These are phyloP conservation scores for Zonotrichia albicollis DNA, from an alignment of 2,797 vertebrate genomes.

Conservation along the genomic window DNA sequence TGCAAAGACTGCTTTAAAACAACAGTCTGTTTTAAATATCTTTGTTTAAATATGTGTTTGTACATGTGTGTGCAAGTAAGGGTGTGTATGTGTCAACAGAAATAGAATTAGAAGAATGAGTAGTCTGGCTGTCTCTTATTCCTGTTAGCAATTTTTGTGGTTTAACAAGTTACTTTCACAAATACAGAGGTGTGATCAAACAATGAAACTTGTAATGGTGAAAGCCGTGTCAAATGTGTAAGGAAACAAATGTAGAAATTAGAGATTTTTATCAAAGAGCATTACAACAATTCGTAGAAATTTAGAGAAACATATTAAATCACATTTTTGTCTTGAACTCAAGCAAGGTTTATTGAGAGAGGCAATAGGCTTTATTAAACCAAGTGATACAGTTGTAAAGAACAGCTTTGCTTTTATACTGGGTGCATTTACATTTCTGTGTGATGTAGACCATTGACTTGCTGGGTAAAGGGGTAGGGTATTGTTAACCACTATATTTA, in stretches of 20 bases:
- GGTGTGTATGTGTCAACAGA: not conserved
- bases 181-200: not conserved
- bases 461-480: not conserved
- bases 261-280: not conserved
- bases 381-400: not conserved
- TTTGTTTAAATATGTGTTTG: not conserved
- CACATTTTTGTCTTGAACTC: not conserved
- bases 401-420: not conserved
- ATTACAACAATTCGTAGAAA: not conserved
- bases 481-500: not conserved
- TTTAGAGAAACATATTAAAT: not conserved
- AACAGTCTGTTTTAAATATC: not conserved
- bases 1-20: not conserved
- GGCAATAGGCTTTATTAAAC: not conserved
- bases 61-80: not conserved
- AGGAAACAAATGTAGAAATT: not conserved
- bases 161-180: constrained; percentile 4
- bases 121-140: not conserved
- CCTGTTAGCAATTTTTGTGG: not conserved
- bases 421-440: not conserved
- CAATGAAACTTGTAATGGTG: not conserved
- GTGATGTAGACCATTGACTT: not conserved
- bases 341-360: not conserved
- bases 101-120: not conserved
- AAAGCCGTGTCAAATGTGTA: not conserved